A percentile compares a stretch with the other conserved stretches of the same genome.
Conservation (phyloP, 2,888 invertebrate genomes). For the Rhorus exstirpatorius region DNA sequence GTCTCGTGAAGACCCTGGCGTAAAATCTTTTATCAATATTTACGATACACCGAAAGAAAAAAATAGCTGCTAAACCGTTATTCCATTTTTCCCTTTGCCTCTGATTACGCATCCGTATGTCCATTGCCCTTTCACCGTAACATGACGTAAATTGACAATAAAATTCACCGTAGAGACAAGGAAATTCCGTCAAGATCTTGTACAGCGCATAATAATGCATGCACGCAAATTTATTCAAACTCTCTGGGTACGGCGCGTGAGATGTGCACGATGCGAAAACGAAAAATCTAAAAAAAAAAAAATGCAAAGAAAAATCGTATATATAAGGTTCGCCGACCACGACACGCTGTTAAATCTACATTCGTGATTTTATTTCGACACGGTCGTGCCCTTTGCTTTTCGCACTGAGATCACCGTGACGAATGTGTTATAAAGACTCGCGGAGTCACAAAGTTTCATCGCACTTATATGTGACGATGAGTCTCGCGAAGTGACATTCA, state of each 20-base stretch:
- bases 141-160: constrained; percentile 67
- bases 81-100: too few relatives aligned
- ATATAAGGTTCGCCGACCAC: constrained; percentile 48
- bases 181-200: constrained; percentile 42
- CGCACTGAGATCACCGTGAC: constrained; percentile 62
- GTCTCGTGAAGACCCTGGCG: too few relatives aligned
- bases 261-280: constrained; percentile 11
- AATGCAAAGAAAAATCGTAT: constrained; percentile 4
- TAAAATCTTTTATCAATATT: too few relatives aligned
- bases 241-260: constrained; percentile 14
- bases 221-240: constrained; percentile 76
- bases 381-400: constrained; percentile 65
- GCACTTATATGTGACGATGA: constrained; percentile 33
- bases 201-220: constrained; percentile 28
- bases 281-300: constrained; percentile 20
- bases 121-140: constrained; percentile 47
- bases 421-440: constrained; percentile 43
- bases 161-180: constrained; percentile 9
- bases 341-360: constrained; percentile 53
- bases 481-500: constrained; percentile 55
- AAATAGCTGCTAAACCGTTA: background rate
- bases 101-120: background rate
- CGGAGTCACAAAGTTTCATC: constrained; percentile 23
- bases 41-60: too few relatives aligned
- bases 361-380: constrained; percentile 63